Evolutionary conservation across 2,797 vertebrate species (phyloP).

Genomic region (Phalanger gymnotis): DNA sequence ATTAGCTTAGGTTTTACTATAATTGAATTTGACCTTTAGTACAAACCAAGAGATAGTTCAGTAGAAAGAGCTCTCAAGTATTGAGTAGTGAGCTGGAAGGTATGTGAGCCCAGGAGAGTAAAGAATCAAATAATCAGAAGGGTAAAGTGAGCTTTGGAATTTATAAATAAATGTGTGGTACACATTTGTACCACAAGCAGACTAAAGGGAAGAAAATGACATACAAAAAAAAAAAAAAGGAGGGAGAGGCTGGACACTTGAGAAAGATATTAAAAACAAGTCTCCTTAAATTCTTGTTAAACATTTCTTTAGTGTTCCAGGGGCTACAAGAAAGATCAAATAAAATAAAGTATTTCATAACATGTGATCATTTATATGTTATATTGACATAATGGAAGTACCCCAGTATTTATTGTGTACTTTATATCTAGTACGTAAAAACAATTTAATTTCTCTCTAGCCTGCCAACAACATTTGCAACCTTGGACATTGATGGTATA

Average conservation of each 20-base stretch:
- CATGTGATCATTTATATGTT: neutral
- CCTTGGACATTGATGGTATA: constrained; percentile 97
- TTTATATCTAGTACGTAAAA: constrained; percentile 58
- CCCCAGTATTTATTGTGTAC: neutral
- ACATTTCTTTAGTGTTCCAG: constrained; percentile 24
- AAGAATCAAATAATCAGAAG: constrained; percentile 2
- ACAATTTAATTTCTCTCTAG: constrained; percentile 83
- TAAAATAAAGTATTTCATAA: constrained; percentile 46
- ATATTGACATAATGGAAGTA: constrained; percentile 24
- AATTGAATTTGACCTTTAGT: constrained; percentile 23
- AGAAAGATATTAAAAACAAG: constrained; percentile 57
- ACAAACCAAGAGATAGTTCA: constrained; percentile 1
- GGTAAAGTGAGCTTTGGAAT: neutral
- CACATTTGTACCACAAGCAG: neutral
- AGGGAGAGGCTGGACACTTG: neutral
- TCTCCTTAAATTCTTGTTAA: constrained; percentile 39
- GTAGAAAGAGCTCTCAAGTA: constrained; percentile 36
- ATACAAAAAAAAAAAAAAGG: constrained; percentile 36
- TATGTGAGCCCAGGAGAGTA: neutral
- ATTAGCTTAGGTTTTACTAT: constrained; percentile 33
- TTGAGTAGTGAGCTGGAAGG: constrained; percentile 29
- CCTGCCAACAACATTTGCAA: constrained; percentile 98
- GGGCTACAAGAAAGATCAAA: constrained; percentile 41
- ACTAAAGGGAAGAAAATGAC: neutral
- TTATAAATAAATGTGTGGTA: neutral